A percentile compares a stretch with the other conserved stretches of the same genome.
Evolutionary conservation across 2,888 invertebrate species (phyloP).

Genomic region (Leucophenga maculata): DNA sequence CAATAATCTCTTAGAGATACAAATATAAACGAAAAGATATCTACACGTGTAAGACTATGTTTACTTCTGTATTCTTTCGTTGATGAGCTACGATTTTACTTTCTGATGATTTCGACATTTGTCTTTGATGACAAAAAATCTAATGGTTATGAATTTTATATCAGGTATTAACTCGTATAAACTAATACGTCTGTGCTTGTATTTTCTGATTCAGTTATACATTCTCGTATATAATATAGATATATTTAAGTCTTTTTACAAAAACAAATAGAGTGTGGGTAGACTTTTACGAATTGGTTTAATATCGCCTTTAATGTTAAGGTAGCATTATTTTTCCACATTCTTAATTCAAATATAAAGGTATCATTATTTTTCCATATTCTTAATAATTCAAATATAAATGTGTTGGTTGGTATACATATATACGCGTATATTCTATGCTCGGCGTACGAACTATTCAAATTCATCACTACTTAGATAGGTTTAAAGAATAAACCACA

Average conservation of each 20-base stretch:
- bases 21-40: conserved; percentile 45
- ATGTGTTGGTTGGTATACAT: background rate
- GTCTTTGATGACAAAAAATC: too few relatives aligned
- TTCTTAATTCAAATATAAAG: conserved; percentile 15
- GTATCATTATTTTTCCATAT: conserved; percentile 5
- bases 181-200: conserved; percentile 34
- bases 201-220: conserved; percentile 33
- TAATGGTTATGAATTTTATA: conserved; percentile 18
- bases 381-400: conserved; percentile 14
- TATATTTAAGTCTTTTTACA: background rate
- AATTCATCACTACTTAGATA: conserved; percentile 8
- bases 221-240: conserved; percentile 26
- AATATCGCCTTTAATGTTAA: conserved; percentile 6
- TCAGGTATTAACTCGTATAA: conserved; percentile 41
- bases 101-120: too few relatives aligned
- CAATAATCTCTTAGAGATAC: conserved; percentile 55
- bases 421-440: conserved; percentile 1
- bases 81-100: background rate
- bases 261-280: conserved; percentile 27
- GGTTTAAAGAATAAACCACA: conserved; percentile 1
- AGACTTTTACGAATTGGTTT: conserved; percentile 15
- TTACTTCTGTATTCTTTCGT: conserved; percentile 21
- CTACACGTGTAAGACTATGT: conserved; percentile 36
- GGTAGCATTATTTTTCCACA: background rate
- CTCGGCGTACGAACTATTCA: conserved; percentile 7